Conservation (phyloP, 2,797 vertebrate species). For the Neosalanx taihuensis region DNA sequence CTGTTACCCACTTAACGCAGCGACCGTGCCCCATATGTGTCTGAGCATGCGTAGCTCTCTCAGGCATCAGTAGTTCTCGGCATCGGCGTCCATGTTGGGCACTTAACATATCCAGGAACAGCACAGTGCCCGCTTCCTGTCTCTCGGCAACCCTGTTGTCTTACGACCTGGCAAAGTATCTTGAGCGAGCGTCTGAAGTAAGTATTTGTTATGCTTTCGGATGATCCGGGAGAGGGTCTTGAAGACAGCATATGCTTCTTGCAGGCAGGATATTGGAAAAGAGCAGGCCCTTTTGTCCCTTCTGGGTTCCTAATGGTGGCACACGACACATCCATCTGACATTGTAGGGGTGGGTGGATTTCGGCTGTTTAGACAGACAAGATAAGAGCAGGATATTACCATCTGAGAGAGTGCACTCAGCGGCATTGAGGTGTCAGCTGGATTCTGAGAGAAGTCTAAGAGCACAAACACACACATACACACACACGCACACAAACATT, state of each 20-base stretch:
- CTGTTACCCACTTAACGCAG: constrained; percentile 44
- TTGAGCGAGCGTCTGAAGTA: not conserved
- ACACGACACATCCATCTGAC: constrained; percentile 29
- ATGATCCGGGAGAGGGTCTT: constrained; percentile 11
- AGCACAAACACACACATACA: constrained; percentile 13
- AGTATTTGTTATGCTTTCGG: not conserved
- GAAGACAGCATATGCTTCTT: not conserved
- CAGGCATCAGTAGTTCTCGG: constrained; percentile 51
- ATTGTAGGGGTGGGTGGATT: constrained; percentile 30
- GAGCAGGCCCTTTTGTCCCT: constrained; percentile 25
- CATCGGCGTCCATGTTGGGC: constrained; percentile 55
- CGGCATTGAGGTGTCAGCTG: constrained; percentile 57
- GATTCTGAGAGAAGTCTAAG: constrained; percentile 42
- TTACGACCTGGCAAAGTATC: not conserved
- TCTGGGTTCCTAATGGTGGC: constrained; percentile 29
- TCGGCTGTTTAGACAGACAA: constrained; percentile 19
- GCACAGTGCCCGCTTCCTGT: constrained; percentile 39
- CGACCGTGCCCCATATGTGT: constrained; percentile 32
- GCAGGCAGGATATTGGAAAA: constrained; percentile 16
- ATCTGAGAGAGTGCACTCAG: constrained; percentile 45
- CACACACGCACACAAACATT: constrained; percentile 1
- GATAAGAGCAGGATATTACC: constrained; percentile 45
- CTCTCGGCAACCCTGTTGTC: constrained; percentile 29
- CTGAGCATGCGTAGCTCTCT: constrained; percentile 41
- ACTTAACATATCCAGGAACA: constrained; percentile 29